A percentile compares a stretch with the other conserved stretches of the same genome.
Evolutionary conservation across 2,888 invertebrate genomes (phyloP).

Genomic region (Acrocyrtus sp.): DNA sequence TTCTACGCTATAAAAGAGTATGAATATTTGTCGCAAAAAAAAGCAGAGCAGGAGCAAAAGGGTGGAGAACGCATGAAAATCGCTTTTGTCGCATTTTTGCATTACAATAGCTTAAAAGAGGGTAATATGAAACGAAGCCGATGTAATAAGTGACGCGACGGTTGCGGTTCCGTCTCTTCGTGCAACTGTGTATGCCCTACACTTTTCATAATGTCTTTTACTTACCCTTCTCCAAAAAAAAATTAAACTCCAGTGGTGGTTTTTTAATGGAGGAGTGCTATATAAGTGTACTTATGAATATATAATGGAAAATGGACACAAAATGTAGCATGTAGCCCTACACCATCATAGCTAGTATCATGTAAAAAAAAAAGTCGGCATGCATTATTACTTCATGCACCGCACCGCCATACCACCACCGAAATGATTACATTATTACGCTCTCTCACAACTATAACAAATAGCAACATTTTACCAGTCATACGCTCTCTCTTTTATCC

Average conservation of each 20-base stretch:
- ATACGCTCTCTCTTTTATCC: no score
- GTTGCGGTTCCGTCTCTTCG: not conserved
- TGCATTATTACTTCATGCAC: constrained; percentile 19
- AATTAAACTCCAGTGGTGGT: no score
- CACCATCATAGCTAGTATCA: no score
- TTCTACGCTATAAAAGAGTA: no score
- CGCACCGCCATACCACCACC: no score
- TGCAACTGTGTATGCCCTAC: not conserved
- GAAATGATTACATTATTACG: constrained; percentile 25
- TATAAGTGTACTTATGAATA: no score
- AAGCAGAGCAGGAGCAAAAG: not conserved
- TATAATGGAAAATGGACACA: no score
- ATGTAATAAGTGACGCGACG: not conserved
- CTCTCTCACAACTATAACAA: no score
- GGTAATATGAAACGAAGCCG: constrained; percentile 26
- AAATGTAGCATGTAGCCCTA: no score
- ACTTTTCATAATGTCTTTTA: not conserved
- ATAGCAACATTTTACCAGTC: no score
- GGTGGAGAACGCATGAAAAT: not conserved
- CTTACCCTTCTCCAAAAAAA: constrained; percentile 1
- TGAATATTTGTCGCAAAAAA: constrained; percentile 24
- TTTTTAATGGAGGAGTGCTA: no score
- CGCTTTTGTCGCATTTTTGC: not conserved
- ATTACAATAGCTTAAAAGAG: constrained; percentile 6
- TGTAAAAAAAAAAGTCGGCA: constrained; percentile 2